phyloP scores from a whole-genome alignment of 2,888 invertebrate species.

The Agonopterix heracliana region DNA sequence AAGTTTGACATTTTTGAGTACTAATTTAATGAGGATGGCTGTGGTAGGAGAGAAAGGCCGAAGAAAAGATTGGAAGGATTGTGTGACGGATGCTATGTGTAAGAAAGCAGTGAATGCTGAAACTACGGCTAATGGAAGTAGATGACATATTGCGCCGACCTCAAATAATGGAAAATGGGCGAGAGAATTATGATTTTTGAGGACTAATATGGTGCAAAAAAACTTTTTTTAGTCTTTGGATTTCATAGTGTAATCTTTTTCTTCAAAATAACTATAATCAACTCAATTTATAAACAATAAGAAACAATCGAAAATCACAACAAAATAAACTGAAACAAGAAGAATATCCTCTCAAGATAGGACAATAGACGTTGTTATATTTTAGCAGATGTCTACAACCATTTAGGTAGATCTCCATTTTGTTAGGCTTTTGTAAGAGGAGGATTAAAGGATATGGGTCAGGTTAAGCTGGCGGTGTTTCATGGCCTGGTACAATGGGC shows the following conservation, averaged over 20 bases:
- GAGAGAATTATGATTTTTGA: too few relatives aligned
- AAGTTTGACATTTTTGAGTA: too few relatives aligned
- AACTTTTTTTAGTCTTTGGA: too few relatives aligned
- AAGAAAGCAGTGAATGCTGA: too few relatives aligned
- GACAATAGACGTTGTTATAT: conserved; percentile 59
- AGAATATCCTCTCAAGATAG: conserved; percentile 38
- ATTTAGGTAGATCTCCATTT: conserved; percentile 28
- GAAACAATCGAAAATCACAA: conserved; percentile 21
- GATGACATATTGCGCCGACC: too few relatives aligned
- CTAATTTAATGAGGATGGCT: too few relatives aligned
- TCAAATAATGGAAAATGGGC: too few relatives aligned
- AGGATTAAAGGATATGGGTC: conserved; percentile 20
- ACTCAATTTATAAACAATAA: conserved; percentile 22
- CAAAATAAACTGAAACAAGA: conserved; percentile 26
- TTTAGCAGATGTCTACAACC: conserved; percentile 45
- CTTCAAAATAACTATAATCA: not conserved
- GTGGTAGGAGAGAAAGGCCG: too few relatives aligned
- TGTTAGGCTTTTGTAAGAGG: conserved; percentile 14
- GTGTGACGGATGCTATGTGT: too few relatives aligned
- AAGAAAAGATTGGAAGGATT: too few relatives aligned
- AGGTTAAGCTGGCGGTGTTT: conserved; percentile 36
- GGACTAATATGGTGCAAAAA: too few relatives aligned
- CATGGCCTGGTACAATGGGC: conserved; percentile 60
- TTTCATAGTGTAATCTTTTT: not conserved
- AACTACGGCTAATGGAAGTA: too few relatives aligned